phyloP scores from a whole-genome alignment of 2,888 invertebrate genomes.

The Molanna angustata region DNA sequence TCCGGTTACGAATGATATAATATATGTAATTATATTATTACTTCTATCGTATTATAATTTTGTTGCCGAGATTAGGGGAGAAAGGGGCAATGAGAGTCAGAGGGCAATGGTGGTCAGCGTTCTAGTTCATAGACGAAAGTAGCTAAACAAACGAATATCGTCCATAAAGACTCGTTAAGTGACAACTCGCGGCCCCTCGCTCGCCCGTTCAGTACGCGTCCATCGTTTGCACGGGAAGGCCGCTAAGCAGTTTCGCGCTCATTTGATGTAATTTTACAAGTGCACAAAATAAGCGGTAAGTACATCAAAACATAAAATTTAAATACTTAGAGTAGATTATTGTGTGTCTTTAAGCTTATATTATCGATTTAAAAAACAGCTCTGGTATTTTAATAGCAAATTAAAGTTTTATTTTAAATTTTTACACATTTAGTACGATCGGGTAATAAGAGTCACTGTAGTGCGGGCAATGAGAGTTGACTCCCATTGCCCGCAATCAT shows the following conservation, averaged over 20 bases:
- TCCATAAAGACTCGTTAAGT: background rate
- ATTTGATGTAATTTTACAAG: background rate
- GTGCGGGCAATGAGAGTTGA: background rate
- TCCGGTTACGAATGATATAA: too few relatives aligned
- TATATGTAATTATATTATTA: too few relatives aligned
- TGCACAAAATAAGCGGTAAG: conserved; percentile 1
- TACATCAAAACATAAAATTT: background rate
- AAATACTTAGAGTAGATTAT: background rate
- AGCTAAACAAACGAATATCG: background rate
- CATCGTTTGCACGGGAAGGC: background rate
- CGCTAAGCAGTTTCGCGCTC: background rate
- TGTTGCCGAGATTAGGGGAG: too few relatives aligned
- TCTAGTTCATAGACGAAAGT: background rate
- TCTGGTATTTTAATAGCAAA: background rate
- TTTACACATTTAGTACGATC: background rate
- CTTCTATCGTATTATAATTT: too few relatives aligned
- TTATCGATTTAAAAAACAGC: background rate
- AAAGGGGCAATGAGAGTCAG: conserved; percentile 5
- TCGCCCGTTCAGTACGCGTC: background rate
- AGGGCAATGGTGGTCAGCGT: conserved; percentile 1
- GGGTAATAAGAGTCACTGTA: background rate
- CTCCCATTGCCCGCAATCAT: conserved; percentile 2
- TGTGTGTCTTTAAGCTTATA: conserved; percentile 1
- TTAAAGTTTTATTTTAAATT: conserved; percentile 1
- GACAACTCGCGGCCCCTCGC: background rate